These are phyloP conservation scores for Cylloceria caligata DNA, from an alignment of 2,888 invertebrate species.

Conservation along the genomic window DNA sequence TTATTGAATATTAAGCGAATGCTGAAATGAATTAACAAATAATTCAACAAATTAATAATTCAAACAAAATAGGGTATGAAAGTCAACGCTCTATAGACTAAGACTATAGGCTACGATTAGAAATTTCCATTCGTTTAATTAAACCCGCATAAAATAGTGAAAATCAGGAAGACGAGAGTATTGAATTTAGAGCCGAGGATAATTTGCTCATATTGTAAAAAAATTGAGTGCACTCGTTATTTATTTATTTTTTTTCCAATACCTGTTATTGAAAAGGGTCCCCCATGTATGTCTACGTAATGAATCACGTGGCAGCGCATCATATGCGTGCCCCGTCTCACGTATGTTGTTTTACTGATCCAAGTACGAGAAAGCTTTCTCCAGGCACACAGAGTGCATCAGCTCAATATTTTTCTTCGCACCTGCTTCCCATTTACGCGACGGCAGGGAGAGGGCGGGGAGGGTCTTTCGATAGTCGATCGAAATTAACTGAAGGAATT, in stretches of 20 bases:
- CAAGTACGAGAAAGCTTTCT: conserved; percentile 41
- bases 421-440: conserved; percentile 28
- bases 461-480: conserved; percentile 36
- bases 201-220: too few species aligned
- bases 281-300: neutral
- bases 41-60: neutral
- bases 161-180: neutral
- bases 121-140: neutral
- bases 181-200: neutral
- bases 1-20: too few species aligned
- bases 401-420: conserved; percentile 11
- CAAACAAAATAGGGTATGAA: neutral
- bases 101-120: neutral
- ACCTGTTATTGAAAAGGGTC: conserved; percentile 1
- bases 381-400: neutral
- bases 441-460: too few species aligned
- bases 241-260: neutral
- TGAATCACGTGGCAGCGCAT: neutral
- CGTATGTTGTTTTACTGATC: conserved; percentile 25
- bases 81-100: neutral
- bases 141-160: conserved; percentile 29
- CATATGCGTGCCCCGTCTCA: conserved; percentile 21
- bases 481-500: neutral
- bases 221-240: too few species aligned
- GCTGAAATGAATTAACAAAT: neutral